These are phyloP conservation scores for Euglossa dilemma DNA, from an alignment of 1,140 invertebrate genomes.

Conservation along the genomic window DNA sequence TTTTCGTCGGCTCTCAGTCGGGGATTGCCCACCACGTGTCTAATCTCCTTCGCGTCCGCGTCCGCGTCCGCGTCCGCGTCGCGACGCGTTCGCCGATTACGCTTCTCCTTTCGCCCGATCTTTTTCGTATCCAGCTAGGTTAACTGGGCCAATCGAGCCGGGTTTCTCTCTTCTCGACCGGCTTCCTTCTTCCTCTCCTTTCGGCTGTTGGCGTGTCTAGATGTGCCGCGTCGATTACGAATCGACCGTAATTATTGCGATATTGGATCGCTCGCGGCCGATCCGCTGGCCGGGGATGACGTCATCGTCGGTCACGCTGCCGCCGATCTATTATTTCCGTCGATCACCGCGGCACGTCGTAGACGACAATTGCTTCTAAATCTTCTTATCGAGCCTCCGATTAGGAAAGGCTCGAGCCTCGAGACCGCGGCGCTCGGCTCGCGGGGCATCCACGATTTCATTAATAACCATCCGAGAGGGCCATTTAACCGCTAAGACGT, in stretches of 20 bases:
- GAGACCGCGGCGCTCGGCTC: background rate
- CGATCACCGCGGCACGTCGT: background rate
- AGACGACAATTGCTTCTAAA: background rate
- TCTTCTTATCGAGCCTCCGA: background rate
- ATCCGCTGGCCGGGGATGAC: constrained; percentile 52
- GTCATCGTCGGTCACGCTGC: constrained; percentile 45
- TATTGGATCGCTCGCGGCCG: constrained; percentile 38
- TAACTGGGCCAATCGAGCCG: constrained; percentile 37
- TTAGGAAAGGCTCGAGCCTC: too few relatives aligned
- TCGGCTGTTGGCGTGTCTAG: constrained; percentile 25
- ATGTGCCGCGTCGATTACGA: constrained; percentile 50
- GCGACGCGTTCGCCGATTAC: too few relatives aligned
- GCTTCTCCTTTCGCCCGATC: constrained; percentile 12
- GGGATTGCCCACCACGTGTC: background rate
- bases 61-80: too few relatives aligned
- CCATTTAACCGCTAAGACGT: background rate
- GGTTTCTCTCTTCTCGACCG: constrained; percentile 45
- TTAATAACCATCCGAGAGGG: background rate
- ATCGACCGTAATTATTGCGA: constrained; percentile 63
- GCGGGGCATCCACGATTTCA: background rate
- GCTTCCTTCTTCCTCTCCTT: constrained; percentile 26
- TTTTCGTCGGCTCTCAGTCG: background rate
- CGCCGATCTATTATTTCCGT: constrained; percentile 30
- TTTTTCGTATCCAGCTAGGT: background rate
- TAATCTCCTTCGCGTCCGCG: constrained; percentile 8